A percentile compares a stretch with the other conserved stretches of the same genome.
Evolutionary conservation across 2,797 vertebrate species (phyloP).

Genomic region (Phrynocephalus vlangalii): DNA sequence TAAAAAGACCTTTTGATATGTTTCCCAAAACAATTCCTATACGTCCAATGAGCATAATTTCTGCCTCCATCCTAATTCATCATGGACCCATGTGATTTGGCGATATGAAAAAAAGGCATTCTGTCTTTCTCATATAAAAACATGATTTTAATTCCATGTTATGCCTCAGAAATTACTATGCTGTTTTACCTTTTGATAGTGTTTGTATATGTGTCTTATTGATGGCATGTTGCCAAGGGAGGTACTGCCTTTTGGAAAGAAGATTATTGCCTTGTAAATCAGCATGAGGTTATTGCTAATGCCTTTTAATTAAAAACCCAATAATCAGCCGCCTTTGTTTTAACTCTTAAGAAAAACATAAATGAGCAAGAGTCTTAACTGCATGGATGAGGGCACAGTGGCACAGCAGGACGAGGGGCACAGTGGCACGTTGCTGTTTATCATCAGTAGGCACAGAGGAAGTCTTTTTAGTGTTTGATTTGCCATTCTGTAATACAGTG

Average conservation of each 20-base stretch:
- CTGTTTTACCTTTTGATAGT: neutral
- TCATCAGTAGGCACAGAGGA: neutral
- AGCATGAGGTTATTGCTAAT: conserved; percentile 32
- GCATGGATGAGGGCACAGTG: neutral
- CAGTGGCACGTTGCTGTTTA: neutral
- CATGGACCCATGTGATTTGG: neutral
- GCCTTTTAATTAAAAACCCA: conserved; percentile 60
- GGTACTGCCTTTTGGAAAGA: conserved; percentile 39
- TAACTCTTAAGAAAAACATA: neutral
- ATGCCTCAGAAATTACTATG: neutral
- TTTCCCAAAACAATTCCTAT: neutral
- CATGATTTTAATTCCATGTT: neutral
- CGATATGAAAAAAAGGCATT: too few relatives aligned
- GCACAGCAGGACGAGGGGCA: neutral
- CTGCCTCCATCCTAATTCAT: neutral
- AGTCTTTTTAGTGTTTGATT: neutral
- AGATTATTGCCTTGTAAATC: conserved; percentile 61
- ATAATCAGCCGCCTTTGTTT: conserved; percentile 44
- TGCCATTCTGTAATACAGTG: neutral
- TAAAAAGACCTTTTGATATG: neutral
- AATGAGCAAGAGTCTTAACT: rapidly evolving
- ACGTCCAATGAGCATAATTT: too few relatives aligned
- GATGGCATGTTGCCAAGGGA: conserved; percentile 35
- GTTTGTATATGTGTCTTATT: neutral
- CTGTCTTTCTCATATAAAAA: neutral